Evolutionary conservation across 2,888 invertebrate species (phyloP), one percentile per base, ranked within the genome.

Genomic region (Eupithecia subumbrata): DNA sequence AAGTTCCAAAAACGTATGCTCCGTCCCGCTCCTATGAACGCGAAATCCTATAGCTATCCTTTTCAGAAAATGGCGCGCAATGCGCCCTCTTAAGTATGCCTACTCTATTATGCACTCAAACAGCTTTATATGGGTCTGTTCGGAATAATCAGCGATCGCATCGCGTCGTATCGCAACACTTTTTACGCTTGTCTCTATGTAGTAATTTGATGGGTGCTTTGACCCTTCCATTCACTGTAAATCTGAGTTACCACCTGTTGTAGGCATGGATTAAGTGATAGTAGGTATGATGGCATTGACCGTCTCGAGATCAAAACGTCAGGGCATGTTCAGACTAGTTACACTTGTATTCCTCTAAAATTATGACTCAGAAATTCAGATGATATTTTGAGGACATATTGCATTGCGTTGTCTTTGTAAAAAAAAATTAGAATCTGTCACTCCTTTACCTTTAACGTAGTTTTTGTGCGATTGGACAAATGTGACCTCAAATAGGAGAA

Each of bases 161-260:
- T 45, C 12, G 25, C 43, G 43, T 68, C n/a, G 68, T 43, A n/a
- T 40, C 40, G 43, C 68, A 68, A 14, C 11, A 40, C 14, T 68
- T 67, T 40, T 34, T 67, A 67, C 34, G n/a, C 40, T n/a, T 43
- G 37, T 40, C 37, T 68, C 22, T 43, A 68, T 43, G 22, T 63
- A 43, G 40, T 68, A 43, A 64, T 64, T 64, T 40, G 60, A 45
- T 64, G 68, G 68, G 68, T 68, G 68, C 68, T 43, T 68, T 69
- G 72, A 69, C 83, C 69, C 81, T 85, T 91, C 90, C 80, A 85
- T 83, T 78, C 18, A 66, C 63, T 86, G 48, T 89, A 87, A 70
- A 78, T 86, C 81, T 76, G n/a, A 52, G 80, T 82, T 83, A 86
- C 87, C 92, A 93, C 92, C 92, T 92, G 92, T 91, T 84, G 77